These are phyloP conservation scores for Ammospiza maritima DNA, from an alignment of 2,797 vertebrate species.

Conservation along the genomic window DNA sequence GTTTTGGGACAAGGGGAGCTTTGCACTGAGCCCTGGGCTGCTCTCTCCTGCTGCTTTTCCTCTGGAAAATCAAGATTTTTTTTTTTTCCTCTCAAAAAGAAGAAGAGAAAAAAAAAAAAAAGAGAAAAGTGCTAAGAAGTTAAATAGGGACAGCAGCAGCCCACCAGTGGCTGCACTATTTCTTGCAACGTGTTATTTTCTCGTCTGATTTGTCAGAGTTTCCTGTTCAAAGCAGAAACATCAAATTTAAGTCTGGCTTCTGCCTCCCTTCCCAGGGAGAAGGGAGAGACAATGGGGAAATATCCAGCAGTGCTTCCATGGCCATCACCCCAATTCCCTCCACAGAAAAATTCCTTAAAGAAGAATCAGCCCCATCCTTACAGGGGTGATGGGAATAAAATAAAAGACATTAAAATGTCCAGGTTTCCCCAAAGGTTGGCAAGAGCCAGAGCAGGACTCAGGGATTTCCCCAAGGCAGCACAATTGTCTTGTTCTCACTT, in stretches of 20 bases:
- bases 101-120: neutral
- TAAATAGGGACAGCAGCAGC: conserved; percentile 34
- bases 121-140: neutral
- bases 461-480: neutral
- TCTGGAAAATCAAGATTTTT: neutral
- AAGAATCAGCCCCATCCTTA: neutral
- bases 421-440: neutral
- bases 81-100: neutral
- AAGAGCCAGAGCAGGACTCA: neutral
- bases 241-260: conserved; percentile 32
- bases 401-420: neutral
- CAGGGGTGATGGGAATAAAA: neutral
- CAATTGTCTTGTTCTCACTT: neutral
- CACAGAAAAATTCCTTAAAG: neutral
- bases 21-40: too few species aligned
- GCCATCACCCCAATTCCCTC: neutral
- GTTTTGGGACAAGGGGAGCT: too few species aligned
- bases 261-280: neutral
- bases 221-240: conserved; percentile 36
- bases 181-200: conserved; percentile 64
- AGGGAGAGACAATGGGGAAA: neutral
- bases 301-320: fast-evolving
- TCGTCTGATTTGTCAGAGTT: conserved; percentile 50
- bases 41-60: neutral
- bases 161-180: conserved; percentile 39